Percentiles rank a stretch among this genome's conserved stretches.
Conservation (phyloP, 2,797 vertebrate genomes). For the Macrochelys suwanniensis region DNA sequence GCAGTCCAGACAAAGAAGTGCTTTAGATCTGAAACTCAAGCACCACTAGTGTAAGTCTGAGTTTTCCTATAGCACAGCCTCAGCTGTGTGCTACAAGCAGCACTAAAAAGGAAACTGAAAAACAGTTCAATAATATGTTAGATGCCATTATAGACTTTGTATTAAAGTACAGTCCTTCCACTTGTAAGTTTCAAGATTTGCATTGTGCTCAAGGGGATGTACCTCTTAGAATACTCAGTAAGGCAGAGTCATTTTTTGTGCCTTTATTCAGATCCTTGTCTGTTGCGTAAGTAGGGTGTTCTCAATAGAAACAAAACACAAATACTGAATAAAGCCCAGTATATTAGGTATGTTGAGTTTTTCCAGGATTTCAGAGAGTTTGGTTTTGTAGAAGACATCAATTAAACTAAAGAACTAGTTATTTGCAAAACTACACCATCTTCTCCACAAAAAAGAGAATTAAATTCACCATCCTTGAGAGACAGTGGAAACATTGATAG, state of each 20-base stretch:
- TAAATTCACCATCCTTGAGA: neutral
- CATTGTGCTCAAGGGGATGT: neutral
- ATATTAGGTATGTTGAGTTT: neutral
- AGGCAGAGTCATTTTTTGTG: neutral
- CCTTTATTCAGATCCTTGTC: neutral
- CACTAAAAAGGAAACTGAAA: neutral
- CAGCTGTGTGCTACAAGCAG: neutral
- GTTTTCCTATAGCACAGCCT: neutral
- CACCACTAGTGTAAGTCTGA: neutral
- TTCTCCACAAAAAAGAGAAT: neutral
- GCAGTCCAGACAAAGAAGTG: neutral
- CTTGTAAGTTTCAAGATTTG: neutral
- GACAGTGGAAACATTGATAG: neutral
- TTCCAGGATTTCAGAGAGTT: neutral
- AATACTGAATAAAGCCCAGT: neutral
- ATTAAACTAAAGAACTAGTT: conserved; percentile 7
- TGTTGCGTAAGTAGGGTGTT: neutral
- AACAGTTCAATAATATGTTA: neutral
- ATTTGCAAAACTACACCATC: neutral
- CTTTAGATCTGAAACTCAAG: neutral
- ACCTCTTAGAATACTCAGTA: neutral
- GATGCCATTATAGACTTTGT: neutral
- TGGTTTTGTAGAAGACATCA: neutral
- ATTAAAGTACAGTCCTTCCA: neutral
- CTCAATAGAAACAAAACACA: conserved; percentile 22